A percentile compares a stretch with the other conserved stretches of the same genome.
These are phyloP conservation scores for Saguinus midas DNA, from an alignment of 2,113 vertebrate species.

Conservation along the genomic window DNA sequence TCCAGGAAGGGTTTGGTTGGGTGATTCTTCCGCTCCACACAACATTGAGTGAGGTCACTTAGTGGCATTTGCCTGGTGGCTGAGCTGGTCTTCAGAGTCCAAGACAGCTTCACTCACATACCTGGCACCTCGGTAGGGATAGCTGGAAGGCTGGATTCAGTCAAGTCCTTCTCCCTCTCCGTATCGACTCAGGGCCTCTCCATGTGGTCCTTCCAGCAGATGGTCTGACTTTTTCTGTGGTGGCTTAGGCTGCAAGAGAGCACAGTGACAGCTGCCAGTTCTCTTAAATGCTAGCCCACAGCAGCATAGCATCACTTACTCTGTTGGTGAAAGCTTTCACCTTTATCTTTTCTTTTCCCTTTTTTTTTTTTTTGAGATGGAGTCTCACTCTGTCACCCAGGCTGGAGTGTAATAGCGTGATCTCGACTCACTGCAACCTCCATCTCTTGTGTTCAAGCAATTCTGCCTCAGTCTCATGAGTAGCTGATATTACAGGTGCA, in stretches of 20 bases:
- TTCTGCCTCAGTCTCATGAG: too few relatives aligned
- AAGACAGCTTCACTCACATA: neutral
- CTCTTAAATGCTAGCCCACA: neutral
- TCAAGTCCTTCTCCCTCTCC: neutral
- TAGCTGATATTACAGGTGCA: too few relatives aligned
- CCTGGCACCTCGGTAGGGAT: neutral
- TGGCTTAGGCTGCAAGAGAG: neutral
- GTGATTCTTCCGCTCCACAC: neutral
- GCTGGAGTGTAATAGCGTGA: too few relatives aligned
- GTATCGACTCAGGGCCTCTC: rapidly evolving
- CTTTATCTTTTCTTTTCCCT: neutral
- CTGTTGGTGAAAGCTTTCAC: neutral
- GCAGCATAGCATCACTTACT: neutral
- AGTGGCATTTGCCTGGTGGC: neutral
- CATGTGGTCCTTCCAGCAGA: neutral
- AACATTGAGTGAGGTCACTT: neutral
- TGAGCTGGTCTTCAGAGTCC: neutral
- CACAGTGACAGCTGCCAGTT: neutral
- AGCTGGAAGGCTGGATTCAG: neutral
- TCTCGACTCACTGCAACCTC: too few relatives aligned
- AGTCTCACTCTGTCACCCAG: too few relatives aligned
- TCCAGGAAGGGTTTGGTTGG: neutral
- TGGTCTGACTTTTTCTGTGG: neutral
- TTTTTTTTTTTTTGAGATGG: too few relatives aligned
- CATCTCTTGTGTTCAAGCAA: too few relatives aligned